Evolutionary conservation across 2,888 invertebrate genomes (phyloP), one percentile per base, ranked within the genome.

Genomic region (Monochamus alternatus): DNA sequence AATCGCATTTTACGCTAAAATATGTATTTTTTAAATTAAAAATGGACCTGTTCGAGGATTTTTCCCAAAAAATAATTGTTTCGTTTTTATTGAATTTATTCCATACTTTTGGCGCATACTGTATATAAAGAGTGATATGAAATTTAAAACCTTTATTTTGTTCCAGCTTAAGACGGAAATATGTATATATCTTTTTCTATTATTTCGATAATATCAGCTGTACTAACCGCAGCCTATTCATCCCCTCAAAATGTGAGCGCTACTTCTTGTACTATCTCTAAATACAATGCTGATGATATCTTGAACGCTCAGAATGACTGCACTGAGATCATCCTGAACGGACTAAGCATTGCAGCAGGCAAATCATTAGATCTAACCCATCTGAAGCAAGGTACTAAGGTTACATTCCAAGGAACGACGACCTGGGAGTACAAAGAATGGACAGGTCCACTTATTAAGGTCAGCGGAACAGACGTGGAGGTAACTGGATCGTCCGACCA

Each of bases 331-430:
- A 59, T 32, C 1, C 14, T 68, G 10, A 68, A 43, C 1, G 32
- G 51, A 9, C 22, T 68, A 14, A 68, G 58, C 5, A 58, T 44
- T 14, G 22, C 68, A 59, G 43, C 58, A 1, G 68, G 68, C 2
- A 14, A 68, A 22, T 43, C 68, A 2, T 31, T 59, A 9, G 43
- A 55, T 22, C 22, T 68, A 31, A 31, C 60, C 14, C 51, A 52
- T n/a, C 31, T 66, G 4, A 3, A n/a, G 52, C n/a, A 31, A 12
- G 52, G 52, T 30, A n/a, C 66, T 7, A 52, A 8, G 9, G 52
- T 66, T 31, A 66, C 30, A 10, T 66, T 66, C 5, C 52, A 66
- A 10, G 66, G 66, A 5, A 66, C 66, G 3, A 66, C 30, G n/a
- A 66, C 51, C 2, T 66, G 51, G 12, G 52, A 66, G n/a, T 55